Conservation (phyloP, 1,140 invertebrate genomes). For the Ridgeia piscesae region DNA sequence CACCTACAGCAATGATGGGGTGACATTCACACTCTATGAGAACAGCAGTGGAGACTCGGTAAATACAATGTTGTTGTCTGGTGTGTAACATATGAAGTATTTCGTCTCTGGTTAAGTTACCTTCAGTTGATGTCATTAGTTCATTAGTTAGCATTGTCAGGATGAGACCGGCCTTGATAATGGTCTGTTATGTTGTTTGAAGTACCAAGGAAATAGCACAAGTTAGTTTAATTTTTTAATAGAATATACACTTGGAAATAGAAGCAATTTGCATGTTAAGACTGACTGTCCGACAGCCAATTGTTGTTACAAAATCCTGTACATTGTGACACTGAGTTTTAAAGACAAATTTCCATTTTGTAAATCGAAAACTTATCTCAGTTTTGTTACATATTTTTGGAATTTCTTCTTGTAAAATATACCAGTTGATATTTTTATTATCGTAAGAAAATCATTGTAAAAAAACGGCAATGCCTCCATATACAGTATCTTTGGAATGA, state of each 20-base stretch:
- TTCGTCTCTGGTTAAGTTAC: too few relatives aligned
- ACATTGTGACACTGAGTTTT: background rate
- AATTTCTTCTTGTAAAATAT: background rate
- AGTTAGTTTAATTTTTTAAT: background rate
- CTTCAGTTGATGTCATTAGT: too few relatives aligned
- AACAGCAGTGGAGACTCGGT: background rate
- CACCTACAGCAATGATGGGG: slow-evolving; percentile 34
- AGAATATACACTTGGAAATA: background rate
- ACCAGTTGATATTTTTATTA: background rate
- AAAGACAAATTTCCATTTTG: background rate
- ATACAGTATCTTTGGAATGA: background rate
- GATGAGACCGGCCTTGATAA: too few relatives aligned
- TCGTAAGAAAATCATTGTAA: background rate
- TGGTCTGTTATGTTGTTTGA: too few relatives aligned
- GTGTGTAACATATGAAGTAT: background rate
- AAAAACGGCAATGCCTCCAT: background rate
- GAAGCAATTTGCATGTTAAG: too few relatives aligned
- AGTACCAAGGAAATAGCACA: background rate
- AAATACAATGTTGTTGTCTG: background rate
- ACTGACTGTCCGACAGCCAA: too few relatives aligned
- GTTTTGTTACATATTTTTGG: background rate
- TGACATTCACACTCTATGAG: slow-evolving; percentile 32
- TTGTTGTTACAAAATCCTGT: background rate
- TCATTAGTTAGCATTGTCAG: too few relatives aligned
- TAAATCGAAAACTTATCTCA: background rate